A percentile compares a stretch with the other conserved stretches of the same genome.
Evolutionary conservation across 2,797 vertebrate species (phyloP).

Genomic region (Varecia variegata): DNA sequence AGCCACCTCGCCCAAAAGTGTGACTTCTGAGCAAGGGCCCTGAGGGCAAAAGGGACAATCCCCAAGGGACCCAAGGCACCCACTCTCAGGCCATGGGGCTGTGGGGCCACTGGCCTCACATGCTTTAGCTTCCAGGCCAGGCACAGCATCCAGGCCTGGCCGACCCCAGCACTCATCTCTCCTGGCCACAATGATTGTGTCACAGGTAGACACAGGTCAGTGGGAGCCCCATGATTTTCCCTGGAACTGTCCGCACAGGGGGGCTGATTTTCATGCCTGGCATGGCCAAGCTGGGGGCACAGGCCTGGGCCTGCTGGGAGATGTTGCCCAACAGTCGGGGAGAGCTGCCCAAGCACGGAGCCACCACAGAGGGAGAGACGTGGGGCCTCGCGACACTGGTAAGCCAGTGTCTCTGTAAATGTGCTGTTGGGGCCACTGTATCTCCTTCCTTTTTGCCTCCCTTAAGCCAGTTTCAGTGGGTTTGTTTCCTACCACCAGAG

Average conservation of each 20-base stretch:
- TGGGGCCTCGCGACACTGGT: fast-evolving
- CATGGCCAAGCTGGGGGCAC: not conserved
- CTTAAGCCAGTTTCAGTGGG: no score
- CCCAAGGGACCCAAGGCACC: not conserved
- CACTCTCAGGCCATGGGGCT: not conserved
- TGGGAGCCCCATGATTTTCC: no score
- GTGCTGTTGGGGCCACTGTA: fast-evolving
- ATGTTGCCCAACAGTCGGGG: not conserved
- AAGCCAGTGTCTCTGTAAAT: not conserved
- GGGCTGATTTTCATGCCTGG: not conserved
- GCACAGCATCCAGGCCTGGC: not conserved
- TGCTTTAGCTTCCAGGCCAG: not conserved
- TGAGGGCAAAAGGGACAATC: not conserved
- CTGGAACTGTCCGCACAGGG: not conserved
- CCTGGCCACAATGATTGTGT: not conserved
- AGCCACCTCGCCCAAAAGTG: not conserved
- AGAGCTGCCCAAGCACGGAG: not conserved
- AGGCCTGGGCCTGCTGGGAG: not conserved
- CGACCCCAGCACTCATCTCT: not conserved
- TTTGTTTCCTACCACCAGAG: not conserved
- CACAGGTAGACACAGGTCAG: not conserved
- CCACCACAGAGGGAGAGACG: not conserved
- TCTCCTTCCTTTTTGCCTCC: not conserved
- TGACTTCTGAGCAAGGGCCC: not conserved
- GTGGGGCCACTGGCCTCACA: not conserved